A percentile compares a stretch with the other conserved stretches of the same genome.
These are phyloP conservation scores for Eurytoma californica DNA, from an alignment of 2,888 invertebrate species.

Conservation along the genomic window DNA sequence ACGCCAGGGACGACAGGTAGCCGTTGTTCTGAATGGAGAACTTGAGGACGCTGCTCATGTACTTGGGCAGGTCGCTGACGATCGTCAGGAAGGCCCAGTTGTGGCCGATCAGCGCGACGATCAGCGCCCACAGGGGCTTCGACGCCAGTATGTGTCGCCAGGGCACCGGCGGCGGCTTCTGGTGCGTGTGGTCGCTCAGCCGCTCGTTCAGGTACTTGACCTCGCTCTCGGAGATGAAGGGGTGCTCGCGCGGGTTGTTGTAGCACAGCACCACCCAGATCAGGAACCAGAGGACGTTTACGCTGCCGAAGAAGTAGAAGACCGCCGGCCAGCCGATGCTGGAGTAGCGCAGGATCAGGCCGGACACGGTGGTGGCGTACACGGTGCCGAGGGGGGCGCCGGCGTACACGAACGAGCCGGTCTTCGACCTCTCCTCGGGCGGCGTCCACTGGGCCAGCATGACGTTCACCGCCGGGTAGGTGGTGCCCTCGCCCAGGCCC, in stretches of 20 bases:
- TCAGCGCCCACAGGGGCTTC: slow-evolving; percentile 84
- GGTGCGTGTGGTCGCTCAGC: slow-evolving; percentile 69
- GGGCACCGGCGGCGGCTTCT: slow-evolving; percentile 68
- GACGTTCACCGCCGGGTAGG: slow-evolving; percentile 89
- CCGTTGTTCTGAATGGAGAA: slow-evolving; percentile 74
- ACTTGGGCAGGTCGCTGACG: slow-evolving; percentile 73
- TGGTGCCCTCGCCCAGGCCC: slow-evolving; percentile 91
- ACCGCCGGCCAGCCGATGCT: slow-evolving; percentile 85
- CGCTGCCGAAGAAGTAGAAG: slow-evolving; percentile 88
- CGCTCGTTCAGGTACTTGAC: slow-evolving; percentile 68
- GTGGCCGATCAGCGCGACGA: slow-evolving; percentile 78
- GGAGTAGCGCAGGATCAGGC: slow-evolving; percentile 80
- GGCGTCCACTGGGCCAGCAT: slow-evolving; percentile 90
- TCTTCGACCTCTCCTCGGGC: slow-evolving; percentile 80
- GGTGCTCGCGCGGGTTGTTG: slow-evolving; percentile 73
- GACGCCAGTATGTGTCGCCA: slow-evolving; percentile 75
- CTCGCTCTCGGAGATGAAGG: slow-evolving; percentile 72
- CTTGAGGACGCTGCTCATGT: slow-evolving; percentile 74
- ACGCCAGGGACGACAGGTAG: slow-evolving; percentile 74
- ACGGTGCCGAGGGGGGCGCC: slow-evolving; percentile 85
- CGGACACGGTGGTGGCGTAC: slow-evolving; percentile 81
- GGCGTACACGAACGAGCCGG: slow-evolving; percentile 88
- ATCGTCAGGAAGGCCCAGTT: slow-evolving; percentile 74
- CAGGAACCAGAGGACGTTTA: slow-evolving; percentile 85
- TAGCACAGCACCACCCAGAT: slow-evolving; percentile 77